phyloP scores from a whole-genome alignment of 2,797 vertebrate species.

The Rhincodon typus region DNA sequence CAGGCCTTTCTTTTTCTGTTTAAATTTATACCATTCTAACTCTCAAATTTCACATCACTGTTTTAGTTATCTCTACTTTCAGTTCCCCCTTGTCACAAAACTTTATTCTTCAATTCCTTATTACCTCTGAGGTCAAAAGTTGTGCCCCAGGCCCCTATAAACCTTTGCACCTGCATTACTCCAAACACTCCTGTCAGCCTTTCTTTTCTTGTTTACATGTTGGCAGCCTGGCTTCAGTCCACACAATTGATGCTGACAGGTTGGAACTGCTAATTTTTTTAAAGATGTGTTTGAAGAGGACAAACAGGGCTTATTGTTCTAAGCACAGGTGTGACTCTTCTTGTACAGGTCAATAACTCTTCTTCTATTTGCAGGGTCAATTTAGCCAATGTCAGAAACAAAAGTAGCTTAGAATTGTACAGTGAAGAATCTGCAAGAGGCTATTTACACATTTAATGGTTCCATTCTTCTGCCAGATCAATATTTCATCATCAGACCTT shows the following conservation, averaged over 20 bases:
- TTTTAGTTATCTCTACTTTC: not conserved
- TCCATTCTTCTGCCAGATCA: not conserved
- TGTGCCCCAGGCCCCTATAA: not conserved
- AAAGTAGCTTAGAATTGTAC: not conserved
- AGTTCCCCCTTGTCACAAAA: not conserved
- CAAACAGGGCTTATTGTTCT: constrained; percentile 23
- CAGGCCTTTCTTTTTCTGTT: not conserved
- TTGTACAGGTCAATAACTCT: constrained; percentile 13
- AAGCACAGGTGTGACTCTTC: constrained; percentile 27
- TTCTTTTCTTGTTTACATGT: constrained; percentile 18
- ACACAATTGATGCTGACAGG: constrained; percentile 31
- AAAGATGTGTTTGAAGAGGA: not conserved
- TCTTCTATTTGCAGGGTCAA: not conserved
- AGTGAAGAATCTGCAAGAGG: not conserved
- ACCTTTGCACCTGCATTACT: constrained; percentile 23
- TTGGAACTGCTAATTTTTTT: not conserved
- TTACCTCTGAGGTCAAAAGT: not conserved
- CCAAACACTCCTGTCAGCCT: constrained; percentile 19
- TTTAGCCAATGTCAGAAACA: no score
- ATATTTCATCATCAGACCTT: not conserved
- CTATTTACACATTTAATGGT: not conserved
- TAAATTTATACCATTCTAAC: not conserved
- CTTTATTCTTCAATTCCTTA: constrained; percentile 16
- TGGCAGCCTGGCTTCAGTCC: not conserved
- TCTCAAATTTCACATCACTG: not conserved